Base-by-base conservation (phyloP, 2,888 invertebrate genomes). In the Molorchus minor region DNA sequence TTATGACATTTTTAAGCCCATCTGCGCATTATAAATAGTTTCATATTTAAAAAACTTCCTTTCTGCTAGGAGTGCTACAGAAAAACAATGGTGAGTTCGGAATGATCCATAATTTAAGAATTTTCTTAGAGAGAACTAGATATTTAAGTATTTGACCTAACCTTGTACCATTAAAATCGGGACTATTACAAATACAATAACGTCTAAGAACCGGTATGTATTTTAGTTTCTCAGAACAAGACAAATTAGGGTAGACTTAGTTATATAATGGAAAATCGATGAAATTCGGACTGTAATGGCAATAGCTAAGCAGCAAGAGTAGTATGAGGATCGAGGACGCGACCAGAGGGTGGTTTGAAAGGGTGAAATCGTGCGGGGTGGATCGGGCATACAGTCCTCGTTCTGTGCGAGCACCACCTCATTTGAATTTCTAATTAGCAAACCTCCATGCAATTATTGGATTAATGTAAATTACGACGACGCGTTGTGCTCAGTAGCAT, bases 371-470 rank as follows among this genome's bases (percentile, higher is more conserved):
- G 58, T 52, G 55, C 25, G 49, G 57, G 62, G 52, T 56, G 58
- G 45, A 30, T 43, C 90, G 89, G 66, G 61, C 61, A 59, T 51
- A 60, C 63, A 58, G 64, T 65, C 63, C 62, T 65, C 63, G 65
- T 61, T 62, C 64, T 64, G 63, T 62, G 67, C 61, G 67, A 63
- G 65, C 69, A 63, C 67, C 67, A 69, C 70, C 71, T 71, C 72
- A 72, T 90, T 91, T 91, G 91, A 91, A 91, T 91, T 90, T 91
- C 90, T 91, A 91, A 91, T 90, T 90, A 91, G 90, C 89, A 89
- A 89, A 90, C 90, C 90, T 89, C 90, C 90, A 89, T 90, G 91
- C 91, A 91, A 91, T 91, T 91, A 91, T 91, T 91, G 91, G 91
- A 91, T 91, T 91, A 91, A 91, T 91, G 91, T 91, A 91, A 72